Percentiles rank a stretch among this genome's conserved stretches.
These are phyloP conservation scores for Heterodera filipjevi DNA, from an alignment of 2,888 invertebrate genomes.

Conservation along the genomic window DNA sequence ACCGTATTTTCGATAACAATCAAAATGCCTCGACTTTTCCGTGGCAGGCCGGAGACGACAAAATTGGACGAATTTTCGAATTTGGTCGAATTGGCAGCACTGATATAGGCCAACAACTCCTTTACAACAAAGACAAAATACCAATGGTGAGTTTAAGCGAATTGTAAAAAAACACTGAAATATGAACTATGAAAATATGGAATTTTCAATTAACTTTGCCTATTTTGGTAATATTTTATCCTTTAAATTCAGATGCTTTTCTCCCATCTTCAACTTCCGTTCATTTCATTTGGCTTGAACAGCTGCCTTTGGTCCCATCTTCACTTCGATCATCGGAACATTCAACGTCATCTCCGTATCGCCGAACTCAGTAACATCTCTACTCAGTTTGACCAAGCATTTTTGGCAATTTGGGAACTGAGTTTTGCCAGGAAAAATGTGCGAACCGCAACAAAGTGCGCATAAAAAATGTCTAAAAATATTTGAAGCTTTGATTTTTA, in stretches of 20 bases:
- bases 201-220: not conserved
- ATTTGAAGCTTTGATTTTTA: too few relatives aligned
- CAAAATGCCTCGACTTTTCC: not conserved
- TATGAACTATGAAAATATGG: too few relatives aligned
- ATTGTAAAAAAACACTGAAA: too few relatives aligned
- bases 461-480: not conserved
- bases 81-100: conserved; percentile 7
- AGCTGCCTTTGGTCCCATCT: conserved; percentile 13
- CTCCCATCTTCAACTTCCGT: conserved; percentile 13
- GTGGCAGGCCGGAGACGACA: not conserved
- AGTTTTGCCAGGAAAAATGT: conserved; percentile 6
- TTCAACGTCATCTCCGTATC: not conserved
- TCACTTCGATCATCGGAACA: not conserved
- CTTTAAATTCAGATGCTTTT: conserved; percentile 1
- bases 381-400: not conserved
- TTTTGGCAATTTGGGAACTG: conserved; percentile 12
- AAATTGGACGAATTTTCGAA: not conserved
- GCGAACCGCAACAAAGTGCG: not conserved
- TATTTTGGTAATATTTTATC: not conserved
- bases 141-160: not conserved
- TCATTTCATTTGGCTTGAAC: conserved; percentile 15
- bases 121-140: not conserved
- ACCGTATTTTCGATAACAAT: not conserved
- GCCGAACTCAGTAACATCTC: conserved; percentile 1
- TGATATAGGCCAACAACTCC: not conserved